A percentile compares a stretch with the other conserved stretches of the same genome.
Evolutionary conservation across 2,113 vertebrate species (phyloP).

Genomic region (Heterotis niloticus): DNA sequence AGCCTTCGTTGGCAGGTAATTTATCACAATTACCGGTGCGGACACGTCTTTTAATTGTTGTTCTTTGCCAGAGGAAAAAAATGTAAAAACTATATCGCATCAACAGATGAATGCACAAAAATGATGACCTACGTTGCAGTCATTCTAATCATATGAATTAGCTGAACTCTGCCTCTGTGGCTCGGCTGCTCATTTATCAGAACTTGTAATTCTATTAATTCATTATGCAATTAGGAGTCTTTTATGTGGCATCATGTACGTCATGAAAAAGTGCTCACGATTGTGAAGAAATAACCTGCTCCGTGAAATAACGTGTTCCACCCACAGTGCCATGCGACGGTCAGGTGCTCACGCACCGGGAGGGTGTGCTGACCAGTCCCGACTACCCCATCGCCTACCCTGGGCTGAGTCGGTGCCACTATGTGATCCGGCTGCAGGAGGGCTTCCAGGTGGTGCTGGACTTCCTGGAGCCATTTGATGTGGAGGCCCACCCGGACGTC

Average conservation of each 20-base stretch:
- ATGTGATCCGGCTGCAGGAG: constrained; percentile 61
- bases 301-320: no score
- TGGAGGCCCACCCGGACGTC: constrained; percentile 63
- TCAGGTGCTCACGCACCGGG: constrained; percentile 55
- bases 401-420: constrained; percentile 65
- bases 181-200: constrained; percentile 50
- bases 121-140: constrained; percentile 60
- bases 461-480: constrained; percentile 69
- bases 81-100: constrained; percentile 57
- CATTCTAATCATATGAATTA: constrained; percentile 66
- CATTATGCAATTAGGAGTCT: constrained; percentile 22
- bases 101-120: constrained; percentile 54
- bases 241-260: constrained; percentile 1
- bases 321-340: constrained; percentile 61
- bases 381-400: constrained; percentile 66
- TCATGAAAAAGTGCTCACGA: constrained; percentile 15
- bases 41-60: constrained; percentile 61
- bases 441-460: constrained; percentile 67
- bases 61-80: constrained; percentile 50
- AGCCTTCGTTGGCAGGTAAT: constrained; percentile 57
- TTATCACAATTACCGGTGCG: constrained; percentile 68
- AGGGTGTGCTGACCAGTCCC: constrained; percentile 68
- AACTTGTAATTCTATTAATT: constrained; percentile 34
- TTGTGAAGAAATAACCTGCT: no score
- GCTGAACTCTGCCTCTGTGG: constrained; percentile 48